A percentile compares a stretch with the other conserved stretches of the same genome.
These are phyloP conservation scores for Galerucella calmariensis DNA, from an alignment of 2,888 invertebrate species.

Conservation along the genomic window DNA sequence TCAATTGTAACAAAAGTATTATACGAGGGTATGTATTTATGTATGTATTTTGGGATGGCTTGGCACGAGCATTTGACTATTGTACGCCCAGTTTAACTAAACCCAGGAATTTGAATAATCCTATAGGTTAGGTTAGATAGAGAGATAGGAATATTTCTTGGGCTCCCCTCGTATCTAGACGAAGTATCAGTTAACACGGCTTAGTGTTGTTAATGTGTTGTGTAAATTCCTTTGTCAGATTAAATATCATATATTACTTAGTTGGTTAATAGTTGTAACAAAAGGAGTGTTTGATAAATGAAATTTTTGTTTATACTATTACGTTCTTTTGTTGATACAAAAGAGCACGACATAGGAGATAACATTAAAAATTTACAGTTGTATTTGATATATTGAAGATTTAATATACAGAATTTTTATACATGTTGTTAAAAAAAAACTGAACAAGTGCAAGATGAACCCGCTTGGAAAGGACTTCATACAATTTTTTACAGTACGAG, in stretches of 20 bases:
- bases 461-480: too few species aligned
- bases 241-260: background rate
- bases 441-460: too few species aligned
- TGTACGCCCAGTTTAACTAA: too few species aligned
- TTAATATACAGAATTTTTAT: too few species aligned
- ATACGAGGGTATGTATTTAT: background rate
- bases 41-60: too few species aligned
- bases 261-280: background rate
- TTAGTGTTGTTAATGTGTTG: slow-evolving; percentile 19
- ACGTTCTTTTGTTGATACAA: background rate
- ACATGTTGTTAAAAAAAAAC: too few species aligned
- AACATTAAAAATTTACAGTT: too few species aligned
- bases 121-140: too few species aligned
- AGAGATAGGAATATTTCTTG: background rate
- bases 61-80: too few species aligned
- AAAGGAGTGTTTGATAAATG: slow-evolving; percentile 3
- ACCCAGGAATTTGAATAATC: too few species aligned
- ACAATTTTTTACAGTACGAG: too few species aligned
- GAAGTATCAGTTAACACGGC: background rate
- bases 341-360: background rate
- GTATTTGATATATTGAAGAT: too few species aligned
- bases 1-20: background rate
- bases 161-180: background rate
- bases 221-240: slow-evolving; percentile 20
- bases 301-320: slow-evolving; percentile 5